These are phyloP conservation scores for Pseudopleuronectes americanus DNA, from an alignment of 2,797 vertebrate genomes.

Conservation along the genomic window DNA sequence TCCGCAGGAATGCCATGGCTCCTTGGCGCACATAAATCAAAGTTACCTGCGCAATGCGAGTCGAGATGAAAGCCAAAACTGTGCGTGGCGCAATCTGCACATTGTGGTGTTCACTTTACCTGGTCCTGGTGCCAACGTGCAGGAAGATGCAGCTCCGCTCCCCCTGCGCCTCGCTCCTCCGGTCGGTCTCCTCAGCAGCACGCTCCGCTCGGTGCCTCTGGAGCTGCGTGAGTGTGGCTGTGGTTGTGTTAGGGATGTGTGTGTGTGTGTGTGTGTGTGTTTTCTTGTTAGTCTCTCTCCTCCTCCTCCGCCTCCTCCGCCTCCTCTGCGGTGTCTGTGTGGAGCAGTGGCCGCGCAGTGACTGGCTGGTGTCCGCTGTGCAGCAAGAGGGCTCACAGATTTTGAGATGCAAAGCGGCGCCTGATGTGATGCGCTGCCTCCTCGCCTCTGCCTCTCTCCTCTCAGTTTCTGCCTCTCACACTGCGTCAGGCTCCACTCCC, in stretches of 20 bases:
- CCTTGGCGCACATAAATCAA: slow-evolving; percentile 48
- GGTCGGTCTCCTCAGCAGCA: slow-evolving; percentile 30
- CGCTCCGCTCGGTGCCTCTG: slow-evolving; percentile 45
- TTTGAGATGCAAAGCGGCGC: slow-evolving; percentile 52
- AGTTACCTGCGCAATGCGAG: slow-evolving; percentile 64
- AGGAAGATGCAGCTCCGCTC: slow-evolving; percentile 16
- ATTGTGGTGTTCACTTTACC: slow-evolving; percentile 62
- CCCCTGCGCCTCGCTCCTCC: too few relatives aligned
- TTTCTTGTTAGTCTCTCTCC: slow-evolving; percentile 9
- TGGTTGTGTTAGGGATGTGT: slow-evolving; percentile 14
- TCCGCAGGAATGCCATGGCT: slow-evolving; percentile 56
- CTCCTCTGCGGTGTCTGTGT: slow-evolving; percentile 41
- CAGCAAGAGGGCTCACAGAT: slow-evolving; percentile 22
- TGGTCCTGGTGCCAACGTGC: slow-evolving; percentile 47
- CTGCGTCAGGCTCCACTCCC: slow-evolving; percentile 77
- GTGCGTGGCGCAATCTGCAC: slow-evolving; percentile 30
- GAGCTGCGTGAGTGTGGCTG: background rate
- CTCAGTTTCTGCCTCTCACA: slow-evolving; percentile 74
- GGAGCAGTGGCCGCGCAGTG: slow-evolving; percentile 22
- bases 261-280: background rate
- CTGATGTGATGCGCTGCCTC: slow-evolving; percentile 64
- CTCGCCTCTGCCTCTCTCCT: slow-evolving; percentile 66
- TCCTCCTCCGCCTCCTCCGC: slow-evolving; percentile 12
- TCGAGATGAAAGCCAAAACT: slow-evolving; percentile 30
- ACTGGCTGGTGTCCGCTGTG: too few relatives aligned